Conservation (phyloP, 1,140 invertebrate species). For the Drosophila hydei region DNA sequence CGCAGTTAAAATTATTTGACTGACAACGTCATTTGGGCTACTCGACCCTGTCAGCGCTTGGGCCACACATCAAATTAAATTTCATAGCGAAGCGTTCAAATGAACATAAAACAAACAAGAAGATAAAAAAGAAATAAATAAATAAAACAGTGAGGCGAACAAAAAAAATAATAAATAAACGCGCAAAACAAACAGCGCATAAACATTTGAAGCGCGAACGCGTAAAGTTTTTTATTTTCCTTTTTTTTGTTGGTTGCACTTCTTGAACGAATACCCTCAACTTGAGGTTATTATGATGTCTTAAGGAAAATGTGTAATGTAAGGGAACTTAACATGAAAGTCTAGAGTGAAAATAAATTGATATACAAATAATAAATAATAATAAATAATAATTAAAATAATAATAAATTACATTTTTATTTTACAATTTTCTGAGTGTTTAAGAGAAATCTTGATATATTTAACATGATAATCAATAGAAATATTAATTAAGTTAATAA, state of each 20-base stretch:
- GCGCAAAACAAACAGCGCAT: slow-evolving; percentile 48
- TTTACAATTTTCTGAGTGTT: too few relatives aligned
- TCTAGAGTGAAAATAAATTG: too few relatives aligned
- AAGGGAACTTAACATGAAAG: too few relatives aligned
- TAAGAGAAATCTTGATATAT: too few relatives aligned
- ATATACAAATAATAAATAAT: too few relatives aligned
- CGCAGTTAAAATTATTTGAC: slow-evolving; percentile 1
- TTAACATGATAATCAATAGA: too few relatives aligned
- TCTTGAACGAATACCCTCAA: background rate
- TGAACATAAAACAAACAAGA: slow-evolving; percentile 28
- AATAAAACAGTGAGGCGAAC: slow-evolving; percentile 31
- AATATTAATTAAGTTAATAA: too few relatives aligned
- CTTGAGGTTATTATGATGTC: background rate
- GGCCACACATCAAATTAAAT: slow-evolving; percentile 40
- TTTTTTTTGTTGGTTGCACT: slow-evolving; percentile 3
- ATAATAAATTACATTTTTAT: too few relatives aligned
- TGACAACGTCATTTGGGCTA: slow-evolving; percentile 42
- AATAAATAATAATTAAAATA: too few relatives aligned
- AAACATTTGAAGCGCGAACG: slow-evolving; percentile 28
- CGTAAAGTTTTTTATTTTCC: background rate
- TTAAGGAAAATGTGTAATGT: background rate
- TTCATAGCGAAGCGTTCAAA: slow-evolving; percentile 46
- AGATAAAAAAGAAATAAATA: slow-evolving; percentile 31
- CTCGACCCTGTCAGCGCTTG: slow-evolving; percentile 38
- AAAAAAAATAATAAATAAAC: slow-evolving; percentile 37